Percentiles rank a stretch among this genome's conserved stretches.
Conservation (phyloP, 2,888 invertebrate genomes). For the Agonopterix subpropinquella region DNA sequence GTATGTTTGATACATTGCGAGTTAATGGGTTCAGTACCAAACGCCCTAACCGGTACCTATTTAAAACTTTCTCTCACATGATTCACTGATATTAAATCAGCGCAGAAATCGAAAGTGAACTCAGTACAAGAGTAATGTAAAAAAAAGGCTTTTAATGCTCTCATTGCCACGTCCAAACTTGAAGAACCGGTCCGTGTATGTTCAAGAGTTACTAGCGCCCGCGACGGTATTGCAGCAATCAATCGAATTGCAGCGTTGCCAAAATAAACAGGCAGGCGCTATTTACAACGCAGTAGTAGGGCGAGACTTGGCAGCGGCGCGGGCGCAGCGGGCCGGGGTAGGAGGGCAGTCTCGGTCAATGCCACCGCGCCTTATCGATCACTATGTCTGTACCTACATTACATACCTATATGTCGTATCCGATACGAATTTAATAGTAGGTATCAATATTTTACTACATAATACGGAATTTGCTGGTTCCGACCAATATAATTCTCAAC, state of each 20-base stretch:
- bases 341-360: constrained; percentile 24
- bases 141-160: neutral
- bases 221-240: neutral
- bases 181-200: constrained; percentile 4
- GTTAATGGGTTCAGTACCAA: neutral
- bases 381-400: too few species aligned
- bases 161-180: neutral
- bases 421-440: too few species aligned
- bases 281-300: constrained; percentile 11
- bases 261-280: constrained; percentile 31
- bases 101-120: constrained; percentile 5
- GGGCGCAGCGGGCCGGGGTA: constrained; percentile 9
- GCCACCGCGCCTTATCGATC: constrained; percentile 28
- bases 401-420: too few species aligned
- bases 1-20: neutral
- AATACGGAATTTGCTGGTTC: too few species aligned
- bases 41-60: neutral
- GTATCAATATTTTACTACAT: too few species aligned
- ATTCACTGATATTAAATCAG: neutral
- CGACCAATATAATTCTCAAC: too few species aligned
- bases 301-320: constrained; percentile 16
- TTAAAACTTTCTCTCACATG: constrained; percentile 3
- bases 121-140: too few species aligned
- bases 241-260: constrained; percentile 18
- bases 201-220: neutral